Base-by-base conservation (phyloP, 2,113 vertebrate genomes). In the Neolamprologus falcicula region DNA sequence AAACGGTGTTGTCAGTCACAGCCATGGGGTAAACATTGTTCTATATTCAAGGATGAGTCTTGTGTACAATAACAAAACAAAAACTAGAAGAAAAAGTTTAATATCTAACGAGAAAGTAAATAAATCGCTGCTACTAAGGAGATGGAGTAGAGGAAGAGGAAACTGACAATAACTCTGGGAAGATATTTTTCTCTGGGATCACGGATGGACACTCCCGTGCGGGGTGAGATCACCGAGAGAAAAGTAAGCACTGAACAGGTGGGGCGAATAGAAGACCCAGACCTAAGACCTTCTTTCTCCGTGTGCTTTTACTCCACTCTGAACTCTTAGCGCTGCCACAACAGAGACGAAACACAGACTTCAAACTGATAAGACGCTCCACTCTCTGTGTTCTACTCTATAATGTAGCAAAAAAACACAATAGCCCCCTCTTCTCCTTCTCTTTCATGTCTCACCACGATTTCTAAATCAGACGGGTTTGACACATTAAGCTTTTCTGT, bases 71-170 rank as follows among this genome's bases (percentile, higher is more conserved):
- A 86, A 91, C 42, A 52, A n/a, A 86, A 71, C 1, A 73, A 78
- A 78, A 19, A 76, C n/a, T 63, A 66, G 33, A 68, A 68, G n/a
- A 40, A 45, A 90, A 63, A 78, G 85, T 63, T 86, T 21, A 89
- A 88, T 90, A 63, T 89, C 83, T 83, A 87, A 92, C 84, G 92
- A 94, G 80, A 42, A 83, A 68, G 94, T 90, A 93, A 82, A 73
- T 85, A 90, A 93, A 94, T 90, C 86, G 95, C 96, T 96, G 96
- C 96, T 96, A 94, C 88, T 91, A 81, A 90, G 90, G 90, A 92
- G 80, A 88, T 31, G 88, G 87, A 90, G 85, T 63, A 88, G 85
- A 89, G 80, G 87, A 76, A 78, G 79, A 87, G 79, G 76, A 91
- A 84, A 53, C 17, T 83, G 92, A 95, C 82, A 83, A 40, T 89